These are phyloP conservation scores for Lepidurus arcticus DNA, from an alignment of 1,140 invertebrate genomes.

Conservation along the genomic window DNA sequence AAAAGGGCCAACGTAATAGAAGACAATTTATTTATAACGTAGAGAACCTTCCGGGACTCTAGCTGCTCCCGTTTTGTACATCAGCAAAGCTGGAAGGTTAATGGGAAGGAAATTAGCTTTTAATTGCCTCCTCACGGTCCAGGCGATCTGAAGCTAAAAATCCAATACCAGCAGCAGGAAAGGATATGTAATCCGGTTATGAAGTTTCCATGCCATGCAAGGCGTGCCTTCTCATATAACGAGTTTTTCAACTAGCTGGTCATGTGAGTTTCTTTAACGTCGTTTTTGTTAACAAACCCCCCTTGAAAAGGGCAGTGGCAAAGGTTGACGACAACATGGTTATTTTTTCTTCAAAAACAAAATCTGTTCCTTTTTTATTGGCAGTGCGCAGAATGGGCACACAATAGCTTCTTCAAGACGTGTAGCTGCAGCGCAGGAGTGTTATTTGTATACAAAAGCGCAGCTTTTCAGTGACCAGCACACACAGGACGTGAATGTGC, in stretches of 20 bases:
- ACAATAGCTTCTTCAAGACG: neutral
- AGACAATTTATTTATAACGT: too few species aligned
- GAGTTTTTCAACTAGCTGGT: constrained; percentile 9
- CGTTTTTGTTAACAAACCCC: neutral
- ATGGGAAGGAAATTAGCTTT: constrained; percentile 1
- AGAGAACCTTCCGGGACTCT: neutral
- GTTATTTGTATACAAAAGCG: constrained; percentile 19
- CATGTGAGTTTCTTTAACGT: constrained; percentile 2
- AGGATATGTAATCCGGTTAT: constrained; percentile 22
- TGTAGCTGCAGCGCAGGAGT: neutral
- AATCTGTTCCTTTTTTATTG: neutral
- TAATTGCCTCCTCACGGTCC: constrained; percentile 14
- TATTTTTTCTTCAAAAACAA: neutral
- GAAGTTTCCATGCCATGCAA: constrained; percentile 21
- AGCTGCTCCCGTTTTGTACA: neutral
- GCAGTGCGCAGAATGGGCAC: neutral
- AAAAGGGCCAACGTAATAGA: too few species aligned
- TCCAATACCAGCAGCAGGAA: constrained; percentile 18
- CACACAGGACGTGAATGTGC: constrained; percentile 10
- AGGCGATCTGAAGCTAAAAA: neutral
- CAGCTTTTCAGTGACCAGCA: neutral
- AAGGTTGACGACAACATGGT: constrained; percentile 14
- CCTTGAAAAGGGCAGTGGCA: neutral
- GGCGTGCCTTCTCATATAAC: constrained; percentile 21
- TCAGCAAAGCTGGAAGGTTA: neutral